These are phyloP conservation scores for Acropternis orthonyx DNA, from an alignment of 2,797 vertebrate species.

Conservation along the genomic window DNA sequence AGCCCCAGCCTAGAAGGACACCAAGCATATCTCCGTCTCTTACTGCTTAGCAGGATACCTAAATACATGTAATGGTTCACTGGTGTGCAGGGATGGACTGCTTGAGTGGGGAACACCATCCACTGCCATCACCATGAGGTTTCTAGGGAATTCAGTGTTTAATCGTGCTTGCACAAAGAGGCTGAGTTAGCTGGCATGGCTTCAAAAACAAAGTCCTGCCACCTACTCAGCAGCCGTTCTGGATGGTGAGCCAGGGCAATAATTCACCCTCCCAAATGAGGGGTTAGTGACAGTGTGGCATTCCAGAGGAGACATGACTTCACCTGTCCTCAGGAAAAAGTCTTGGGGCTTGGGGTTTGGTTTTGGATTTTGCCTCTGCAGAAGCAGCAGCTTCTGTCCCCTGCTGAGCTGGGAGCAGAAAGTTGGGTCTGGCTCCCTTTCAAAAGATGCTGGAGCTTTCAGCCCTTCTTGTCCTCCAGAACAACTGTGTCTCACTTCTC, in stretches of 20 bases:
- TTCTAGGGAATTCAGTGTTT: conserved; percentile 7
- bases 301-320: background rate
- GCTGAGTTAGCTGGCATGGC: background rate
- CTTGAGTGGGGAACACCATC: background rate
- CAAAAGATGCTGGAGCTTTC: background rate
- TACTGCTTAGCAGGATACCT: background rate
- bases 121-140: background rate
- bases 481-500: background rate
- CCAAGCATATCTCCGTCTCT: background rate
- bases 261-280: background rate
- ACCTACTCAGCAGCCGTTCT: background rate
- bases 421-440: background rate
- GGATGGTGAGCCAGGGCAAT: background rate
- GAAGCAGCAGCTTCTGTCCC: background rate
- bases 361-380: background rate
- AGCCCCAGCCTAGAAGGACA: background rate
- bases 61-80: background rate
- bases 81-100: background rate
- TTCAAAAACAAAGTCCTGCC: background rate
- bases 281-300: background rate
- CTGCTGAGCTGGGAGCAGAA: background rate
- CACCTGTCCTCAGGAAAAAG: background rate
- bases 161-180: accelerated
- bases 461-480: background rate
- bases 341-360: background rate